A percentile compares a stretch with the other conserved stretches of the same genome.
Evolutionary conservation across 2,797 vertebrate species (phyloP).

Genomic region (Bradypodion ventrale): DNA sequence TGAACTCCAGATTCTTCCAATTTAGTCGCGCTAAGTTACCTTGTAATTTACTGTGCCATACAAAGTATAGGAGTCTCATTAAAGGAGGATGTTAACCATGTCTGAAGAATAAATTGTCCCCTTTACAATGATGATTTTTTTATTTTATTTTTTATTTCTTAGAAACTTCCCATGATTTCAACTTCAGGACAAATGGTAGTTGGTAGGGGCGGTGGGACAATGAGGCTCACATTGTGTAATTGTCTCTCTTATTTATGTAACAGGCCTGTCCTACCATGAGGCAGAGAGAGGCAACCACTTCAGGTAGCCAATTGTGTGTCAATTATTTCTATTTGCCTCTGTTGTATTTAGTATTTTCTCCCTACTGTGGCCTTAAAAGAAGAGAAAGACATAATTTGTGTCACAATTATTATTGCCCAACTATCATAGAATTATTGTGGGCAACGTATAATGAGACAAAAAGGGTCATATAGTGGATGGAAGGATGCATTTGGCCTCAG

Average conservation of each 20-base stretch:
- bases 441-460: no score
- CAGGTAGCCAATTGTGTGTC: neutral
- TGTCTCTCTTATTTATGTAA: neutral
- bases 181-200: conserved; percentile 15
- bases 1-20: conserved; percentile 54
- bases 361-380: no score
- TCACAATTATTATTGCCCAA: no score
- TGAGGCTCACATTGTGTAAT: neutral
- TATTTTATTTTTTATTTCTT: conserved; percentile 31
- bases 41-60: conserved; percentile 74
- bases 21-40: conserved; percentile 65
- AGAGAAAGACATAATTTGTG: no score
- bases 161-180: neutral
- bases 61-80: conserved; percentile 70
- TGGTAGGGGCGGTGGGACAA: conserved; percentile 7
- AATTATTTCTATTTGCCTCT: neutral
- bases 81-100: conserved; percentile 70
- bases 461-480: no score
- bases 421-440: no score
- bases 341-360: neutral
- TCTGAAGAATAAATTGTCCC: conserved; percentile 68
- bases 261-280: neutral
- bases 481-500: no score
- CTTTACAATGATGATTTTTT: conserved; percentile 64
- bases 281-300: neutral